Conservation (phyloP, 2,888 invertebrate species). For the Drosophila eohydei region DNA sequence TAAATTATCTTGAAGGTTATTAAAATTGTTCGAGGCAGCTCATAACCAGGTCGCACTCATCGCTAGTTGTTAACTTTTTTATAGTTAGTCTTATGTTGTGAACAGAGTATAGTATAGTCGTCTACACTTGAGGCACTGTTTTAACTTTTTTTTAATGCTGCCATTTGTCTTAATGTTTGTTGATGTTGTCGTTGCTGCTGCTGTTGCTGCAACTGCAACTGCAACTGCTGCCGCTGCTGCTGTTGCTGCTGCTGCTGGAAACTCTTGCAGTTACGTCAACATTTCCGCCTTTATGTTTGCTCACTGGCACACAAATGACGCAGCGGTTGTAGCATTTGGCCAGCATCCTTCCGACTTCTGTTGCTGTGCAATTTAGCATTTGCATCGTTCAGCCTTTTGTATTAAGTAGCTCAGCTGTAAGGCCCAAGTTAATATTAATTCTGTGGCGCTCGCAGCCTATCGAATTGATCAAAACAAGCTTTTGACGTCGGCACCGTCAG, state of each 20-base stretch:
- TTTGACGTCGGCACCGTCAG: conserved; percentile 29
- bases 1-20: neutral
- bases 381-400: conserved; percentile 49
- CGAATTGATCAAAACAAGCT: conserved; percentile 34
- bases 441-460: conserved; percentile 11
- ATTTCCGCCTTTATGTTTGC: conserved; percentile 75
- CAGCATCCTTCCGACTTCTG: conserved; percentile 65
- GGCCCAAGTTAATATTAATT: conserved; percentile 32
- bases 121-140: neutral
- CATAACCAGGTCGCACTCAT: neutral
- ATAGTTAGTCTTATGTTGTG: neutral
- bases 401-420: conserved; percentile 46
- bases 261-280: conserved; percentile 60
- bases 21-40: neutral
- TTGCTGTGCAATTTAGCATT: conserved; percentile 46
- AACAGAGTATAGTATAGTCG: conserved; percentile 1
- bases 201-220: conserved; percentile 6
- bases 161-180: conserved; percentile 12
- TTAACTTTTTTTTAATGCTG: conserved; percentile 20
- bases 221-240: conserved; percentile 6
- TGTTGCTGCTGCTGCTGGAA: conserved; percentile 17
- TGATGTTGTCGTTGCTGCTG: conserved; percentile 1
- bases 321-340: conserved; percentile 63
- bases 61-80: neutral
- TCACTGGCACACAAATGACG: conserved; percentile 38